Base-by-base conservation (phyloP, 1,140 invertebrate genomes). In the Homalodisca vitripennis region DNA sequence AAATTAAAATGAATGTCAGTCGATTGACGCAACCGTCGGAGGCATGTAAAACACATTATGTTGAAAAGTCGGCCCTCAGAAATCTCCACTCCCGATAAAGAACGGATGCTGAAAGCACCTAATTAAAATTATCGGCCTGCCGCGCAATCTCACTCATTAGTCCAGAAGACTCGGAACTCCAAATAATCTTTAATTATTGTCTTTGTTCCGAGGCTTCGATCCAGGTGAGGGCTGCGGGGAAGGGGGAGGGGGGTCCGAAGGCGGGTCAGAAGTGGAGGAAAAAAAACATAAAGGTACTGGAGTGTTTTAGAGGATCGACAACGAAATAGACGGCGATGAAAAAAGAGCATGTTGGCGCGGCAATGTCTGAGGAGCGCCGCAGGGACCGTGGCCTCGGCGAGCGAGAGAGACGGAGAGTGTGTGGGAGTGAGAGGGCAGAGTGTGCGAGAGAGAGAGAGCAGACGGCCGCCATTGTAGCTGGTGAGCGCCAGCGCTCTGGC, bases 241-340 rank as follows among this genome's bases (percentile, higher is more conserved):
- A 22, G 12, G 12, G 63, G 34, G 20, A 2, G 20, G 63, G 32
- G 20, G 41, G 26, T 66, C 63, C 63, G 63, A 66, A 66, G 63
- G 63, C 63, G 63, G 62, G 63, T 66, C 63, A 66, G 29, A 29
- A 26, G 55, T 3, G 24, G 24, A 60, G 24, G 17, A 64, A 63
- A 63, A 66, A 66, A 66, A 66, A 31, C 63, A 66, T 64, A 64
- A 66, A 66, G 63, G 63, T 31, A 66, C 26, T 31, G 63, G 63
- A 66, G 63, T 66, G 63, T 66, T 66, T 66, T 66, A 66, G 63
- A 46, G 63, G 63, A 66, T 66, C 63, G 32, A 66, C 63, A 66
- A 66, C 63, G 63, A 66, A 66, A 63, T 60, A 60, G 29, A 41
- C 62, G 63, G 34, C 63, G 41, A 46, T 46, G 63, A 66, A 66